Base-by-base conservation (phyloP, 1,140 invertebrate species). In the Pseudomyrmex gracilis region DNA sequence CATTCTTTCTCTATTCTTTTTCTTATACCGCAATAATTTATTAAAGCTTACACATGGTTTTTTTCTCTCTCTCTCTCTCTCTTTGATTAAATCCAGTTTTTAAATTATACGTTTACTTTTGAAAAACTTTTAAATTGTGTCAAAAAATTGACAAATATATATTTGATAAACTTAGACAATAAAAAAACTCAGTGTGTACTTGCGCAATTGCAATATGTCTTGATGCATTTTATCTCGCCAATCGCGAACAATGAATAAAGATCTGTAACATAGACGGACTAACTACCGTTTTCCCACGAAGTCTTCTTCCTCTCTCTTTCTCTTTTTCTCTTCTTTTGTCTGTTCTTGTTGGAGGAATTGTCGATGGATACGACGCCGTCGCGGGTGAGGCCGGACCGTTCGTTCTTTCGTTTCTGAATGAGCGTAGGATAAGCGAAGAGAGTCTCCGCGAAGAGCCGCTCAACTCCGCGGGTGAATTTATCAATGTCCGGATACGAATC, bases 401-500 rank as follows among this genome's bases (percentile, higher is more conserved):
- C 88, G 87, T 89, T 76, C 88, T 89, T 74, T 60, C 76, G 87
- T 82, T 34, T 68, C 76, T 89, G 88, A 89, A 89, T 89, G 87
- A 85, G 34, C 34, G 60, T 73, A 86, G 89, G 77, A 86, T 84
- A 84, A 84, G 85, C 86, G 55, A 57, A 67, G 73, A 57, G 47
- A 89, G 68, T 83, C 84, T 87, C 73, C 58, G 64, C 77, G 85
- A 64, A 82, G 85, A 87, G 83, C 71, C 85, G 86, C 83, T 84
- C 82, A 78, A 87, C 90, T 85, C 85, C 91, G 88, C 89, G 91
- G 92, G 71, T 77, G 73, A 93, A 94, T 94, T 94, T 93, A 94
- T 94, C 93, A 94, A 94, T 91, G 94, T 94, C 84, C 82, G 93
- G 93, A 94, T 93, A 94, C 93, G 93, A 93, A 94, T 93, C 93